Evolutionary conservation across 2,113 vertebrate genomes (phyloP), one percentile per base, ranked within the genome.

Genomic region (Cisticola juncidis): DNA sequence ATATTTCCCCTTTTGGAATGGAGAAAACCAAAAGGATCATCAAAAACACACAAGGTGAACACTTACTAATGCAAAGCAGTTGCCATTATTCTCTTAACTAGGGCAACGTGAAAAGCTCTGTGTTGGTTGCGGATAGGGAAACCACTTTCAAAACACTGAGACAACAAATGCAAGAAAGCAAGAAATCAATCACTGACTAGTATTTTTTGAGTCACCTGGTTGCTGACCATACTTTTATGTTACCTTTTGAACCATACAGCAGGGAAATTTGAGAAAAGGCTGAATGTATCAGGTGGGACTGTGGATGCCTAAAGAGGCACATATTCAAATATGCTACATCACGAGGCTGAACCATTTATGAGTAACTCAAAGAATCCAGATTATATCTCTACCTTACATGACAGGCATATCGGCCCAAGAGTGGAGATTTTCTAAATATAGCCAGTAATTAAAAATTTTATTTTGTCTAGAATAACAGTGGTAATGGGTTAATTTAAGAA

Each of bases 261-360:
- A 77, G 2, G 9, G 17, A 84, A 73, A 54, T 73, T 31, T 61
- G 31, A 15, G 33, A 47, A 84, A 86, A 73, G 5, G 8, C 8
- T 78, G 26, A 56, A 47, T 47, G 4, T 56, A 64, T 25, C 33
- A 73, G 18, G 12, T 23, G 40, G 9, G 14, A 47, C 18, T 20
- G 20, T 28, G 24, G 57, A 25, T 62, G 3, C 6, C 42, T 56
- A 21, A 66, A 80, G 36, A 38, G 4, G 1, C 0, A 0, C 9
- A 1, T 57, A 29, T 72, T 80, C 13, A 51, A 47, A 71, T 19
- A 60, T 12, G 6, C 7, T 72, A 26, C 12, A 11, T 21, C 33
- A 40, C 2, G 4, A 8, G 26, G 3, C 3, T 81, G 38, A 76
- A 36, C 5, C 5, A 65, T 40, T 78, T 61, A 24, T 6, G 4